Base-by-base conservation (phyloP, 2,113 vertebrate species). In the Mandrillus leucophaeus region DNA sequence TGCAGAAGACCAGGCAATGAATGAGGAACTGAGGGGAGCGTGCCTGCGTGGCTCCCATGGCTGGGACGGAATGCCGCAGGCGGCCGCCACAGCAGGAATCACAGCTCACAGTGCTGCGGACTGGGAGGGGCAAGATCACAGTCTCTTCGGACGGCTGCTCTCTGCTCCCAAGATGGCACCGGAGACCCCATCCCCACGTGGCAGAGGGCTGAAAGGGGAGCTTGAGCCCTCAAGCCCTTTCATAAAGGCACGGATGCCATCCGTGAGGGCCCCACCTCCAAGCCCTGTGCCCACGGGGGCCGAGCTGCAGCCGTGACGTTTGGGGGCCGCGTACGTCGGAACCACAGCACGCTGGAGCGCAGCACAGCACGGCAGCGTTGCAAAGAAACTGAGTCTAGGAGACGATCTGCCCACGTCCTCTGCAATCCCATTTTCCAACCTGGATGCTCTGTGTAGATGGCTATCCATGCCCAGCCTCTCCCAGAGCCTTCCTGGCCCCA, bases 381-480 rank as follows among this genome's bases (percentile, higher is more conserved):
- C 25, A 27, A 10, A 17, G 8, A n/a, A 43, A 2, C 50, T 2
- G 88, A 50, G 7, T 30, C 25, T 8, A 3, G 25, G 61, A 16
- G 45, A 3, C 5, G 1, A 6, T 6, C 0, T 0, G n/a, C 43
- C 72, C 57, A 0, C 2, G 7, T 22, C 5, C 48, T 20, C 76
- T 4, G 4, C 9, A n/a, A 32, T 5, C 32, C 48, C 48, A 22
- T 18, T 35, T 18, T 20, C 82, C 18, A 16, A 8, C 57, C 10
- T 55, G 1, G 12, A 3, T 3, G 12, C 6, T 32, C 25, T 10
- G 0, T 6, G 40, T 32, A n/a, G 5, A 17, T 7, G 3, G 43
- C 4, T 45, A 5, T 18, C 61, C 20, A 3, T 43, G 27, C 0
- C 2, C 27, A 14, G 61, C 30, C 76, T 50, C 7, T 0, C 27